Evolutionary conservation across 2,113 vertebrate species (phyloP).

Genomic region (Regulus satrapa): DNA sequence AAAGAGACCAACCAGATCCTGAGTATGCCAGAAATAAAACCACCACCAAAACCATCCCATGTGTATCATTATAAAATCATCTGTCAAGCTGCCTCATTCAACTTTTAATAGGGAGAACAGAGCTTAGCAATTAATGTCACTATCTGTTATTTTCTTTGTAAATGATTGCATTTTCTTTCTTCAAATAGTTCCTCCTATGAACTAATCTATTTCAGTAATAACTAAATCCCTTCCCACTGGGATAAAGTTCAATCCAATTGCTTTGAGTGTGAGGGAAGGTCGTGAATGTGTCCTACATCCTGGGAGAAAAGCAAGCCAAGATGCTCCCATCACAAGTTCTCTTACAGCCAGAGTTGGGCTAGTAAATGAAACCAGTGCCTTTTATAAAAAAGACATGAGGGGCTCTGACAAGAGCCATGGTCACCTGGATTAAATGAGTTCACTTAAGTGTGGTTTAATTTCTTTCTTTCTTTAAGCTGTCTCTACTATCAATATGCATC

Average conservation of each 20-base stretch:
- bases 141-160: slow-evolving; percentile 18
- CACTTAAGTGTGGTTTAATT: not conserved
- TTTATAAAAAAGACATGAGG: not conserved
- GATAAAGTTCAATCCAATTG: not conserved
- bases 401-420: not conserved
- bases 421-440: not conserved
- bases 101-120: slow-evolving; percentile 18
- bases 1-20: not conserved
- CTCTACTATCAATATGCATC: not conserved
- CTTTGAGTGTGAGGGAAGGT: not conserved
- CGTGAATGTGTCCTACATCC: not conserved
- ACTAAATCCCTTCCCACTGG: not conserved
- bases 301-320: not conserved
- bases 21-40: not conserved
- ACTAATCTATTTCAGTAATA: not conserved
- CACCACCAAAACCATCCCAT: not conserved
- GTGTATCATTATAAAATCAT: not conserved
- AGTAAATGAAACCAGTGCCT: not conserved
- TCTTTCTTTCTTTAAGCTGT: not conserved
- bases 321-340: not conserved
- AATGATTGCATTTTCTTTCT: not conserved
- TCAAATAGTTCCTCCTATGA: not conserved
- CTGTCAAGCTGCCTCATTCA: not conserved
- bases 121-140: slow-evolving; percentile 13
- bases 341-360: not conserved